Evolutionary conservation across 2,113 vertebrate species (phyloP), one percentile per base, ranked within the genome.

Genomic region (Perccottus glenii): DNA sequence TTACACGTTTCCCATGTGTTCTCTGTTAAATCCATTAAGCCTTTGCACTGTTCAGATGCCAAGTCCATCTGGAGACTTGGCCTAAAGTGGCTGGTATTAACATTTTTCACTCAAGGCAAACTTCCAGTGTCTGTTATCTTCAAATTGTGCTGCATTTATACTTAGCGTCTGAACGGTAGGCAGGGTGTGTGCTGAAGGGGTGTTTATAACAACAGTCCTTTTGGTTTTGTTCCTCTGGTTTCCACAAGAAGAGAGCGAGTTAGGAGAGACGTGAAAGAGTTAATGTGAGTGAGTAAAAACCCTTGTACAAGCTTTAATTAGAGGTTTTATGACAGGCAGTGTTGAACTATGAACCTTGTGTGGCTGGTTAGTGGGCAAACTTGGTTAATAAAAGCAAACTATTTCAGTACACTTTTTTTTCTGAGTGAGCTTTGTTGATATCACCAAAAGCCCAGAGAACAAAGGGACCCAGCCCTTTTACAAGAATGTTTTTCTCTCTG

Each of bases 11-110:
- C 36, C 42, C 56, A 44, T 67, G 14, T 5, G 71, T 16, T 12
- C 52, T 84, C 87, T 87, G 85, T 62, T 75, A 72, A 83, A 87
- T 77, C 52, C 64, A 80, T 87, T 52, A 69, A 64, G 59, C 53
- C 60, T 50, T 27, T 36, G 62, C 35, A 6, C 57, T 40, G 10
- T 70, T 58, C 75, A 57, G 63, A 65, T 47, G 70, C 76, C 72
- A 77, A 72, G 64, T 71, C 14, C 9, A 44, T 66, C 44, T 62
- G 67, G 47, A 53, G 73, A 43, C 53, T 65, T 57, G 9, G 63
- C 73, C 72, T 65, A 59, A 48, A 77, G 75, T 64, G 58, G 36
- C 42, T 70, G 52, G 64, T 43, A 71, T 68, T 60, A 60, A 59
- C 73, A 67, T 48, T 44, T 57, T 16, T 46, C 75, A 33, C 46